Conservation (phyloP, 2,797 vertebrate species). For the Sternarchorhynchus goeldii region DNA sequence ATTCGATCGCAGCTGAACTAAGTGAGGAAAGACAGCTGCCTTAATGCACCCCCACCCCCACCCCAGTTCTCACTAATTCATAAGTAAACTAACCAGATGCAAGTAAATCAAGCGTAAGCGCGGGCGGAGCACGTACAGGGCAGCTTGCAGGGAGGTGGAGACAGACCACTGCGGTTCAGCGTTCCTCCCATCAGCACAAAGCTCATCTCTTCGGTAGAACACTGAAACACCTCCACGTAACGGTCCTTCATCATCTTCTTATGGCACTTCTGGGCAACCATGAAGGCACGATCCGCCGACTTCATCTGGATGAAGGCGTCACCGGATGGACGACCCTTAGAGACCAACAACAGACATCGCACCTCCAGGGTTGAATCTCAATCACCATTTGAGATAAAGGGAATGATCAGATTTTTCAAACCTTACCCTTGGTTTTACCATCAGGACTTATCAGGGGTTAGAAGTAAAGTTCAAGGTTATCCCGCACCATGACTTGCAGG, state of each 20-base stretch:
- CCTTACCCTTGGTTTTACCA: too few species aligned
- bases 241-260: slow-evolving; percentile 98
- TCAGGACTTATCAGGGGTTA: too few species aligned
- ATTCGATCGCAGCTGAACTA: too few species aligned
- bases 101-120: not conserved
- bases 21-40: too few species aligned
- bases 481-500: too few species aligned
- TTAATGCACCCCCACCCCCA: too few species aligned
- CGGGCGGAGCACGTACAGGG: slow-evolving; percentile 81
- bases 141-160: slow-evolving; percentile 95
- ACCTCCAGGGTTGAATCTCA: not conserved
- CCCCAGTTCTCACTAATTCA: not conserved
- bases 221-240: slow-evolving; percentile 97
- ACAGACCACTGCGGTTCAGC: slow-evolving; percentile 94
- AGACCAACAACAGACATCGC: not conserved
- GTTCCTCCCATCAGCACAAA: slow-evolving; percentile 97
- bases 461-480: too few species aligned
- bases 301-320: slow-evolving; percentile 98
- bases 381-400: too few species aligned
- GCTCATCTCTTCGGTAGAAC: slow-evolving; percentile 97
- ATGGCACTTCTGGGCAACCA: slow-evolving; percentile 93
- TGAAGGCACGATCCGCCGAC: slow-evolving; percentile 88
- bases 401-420: too few species aligned
- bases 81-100: not conserved
- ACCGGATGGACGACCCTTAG: slow-evolving; percentile 90